These are phyloP conservation scores for Tympanoctomys barrerae DNA, from an alignment of 2,797 vertebrate species.

Conservation along the genomic window DNA sequence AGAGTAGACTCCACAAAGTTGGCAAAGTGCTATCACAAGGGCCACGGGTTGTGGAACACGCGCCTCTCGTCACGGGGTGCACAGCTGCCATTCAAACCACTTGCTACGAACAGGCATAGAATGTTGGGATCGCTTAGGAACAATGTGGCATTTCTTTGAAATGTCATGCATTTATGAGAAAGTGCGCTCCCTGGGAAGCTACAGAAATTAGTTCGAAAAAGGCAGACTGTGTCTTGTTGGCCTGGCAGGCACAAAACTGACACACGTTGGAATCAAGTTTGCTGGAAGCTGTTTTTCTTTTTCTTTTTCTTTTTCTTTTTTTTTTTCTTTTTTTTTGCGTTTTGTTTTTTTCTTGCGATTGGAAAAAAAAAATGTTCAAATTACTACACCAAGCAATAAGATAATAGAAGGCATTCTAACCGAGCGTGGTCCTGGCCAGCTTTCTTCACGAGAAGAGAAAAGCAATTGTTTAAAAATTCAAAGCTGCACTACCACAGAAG, in stretches of 20 bases:
- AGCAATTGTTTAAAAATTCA: background rate
- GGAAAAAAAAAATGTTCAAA: background rate
- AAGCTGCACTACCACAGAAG: background rate
- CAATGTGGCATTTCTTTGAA: background rate
- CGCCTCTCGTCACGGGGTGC: fast-evolving
- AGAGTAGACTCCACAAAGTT: too few relatives aligned
- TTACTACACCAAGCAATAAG: background rate
- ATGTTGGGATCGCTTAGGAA: background rate
- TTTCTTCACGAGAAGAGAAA: background rate
- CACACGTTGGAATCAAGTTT: background rate
- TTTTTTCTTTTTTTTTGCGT: background rate
- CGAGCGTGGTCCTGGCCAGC: background rate
- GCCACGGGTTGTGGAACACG: too few relatives aligned
- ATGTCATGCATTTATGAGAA: background rate
- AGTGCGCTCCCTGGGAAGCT: background rate
- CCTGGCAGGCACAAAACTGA: background rate
- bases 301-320: too few relatives aligned
- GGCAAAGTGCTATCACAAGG: too few relatives aligned
- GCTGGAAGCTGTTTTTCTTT: background rate
- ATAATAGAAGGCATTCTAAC: background rate
- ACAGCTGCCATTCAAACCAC: background rate
- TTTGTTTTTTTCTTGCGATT: background rate
- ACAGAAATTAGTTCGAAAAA: background rate
- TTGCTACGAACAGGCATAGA: background rate
- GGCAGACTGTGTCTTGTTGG: fast-evolving